Percentiles rank a stretch among this genome's conserved stretches.
Evolutionary conservation across 2,797 vertebrate species (phyloP).

Genomic region (Siniperca obscura): DNA sequence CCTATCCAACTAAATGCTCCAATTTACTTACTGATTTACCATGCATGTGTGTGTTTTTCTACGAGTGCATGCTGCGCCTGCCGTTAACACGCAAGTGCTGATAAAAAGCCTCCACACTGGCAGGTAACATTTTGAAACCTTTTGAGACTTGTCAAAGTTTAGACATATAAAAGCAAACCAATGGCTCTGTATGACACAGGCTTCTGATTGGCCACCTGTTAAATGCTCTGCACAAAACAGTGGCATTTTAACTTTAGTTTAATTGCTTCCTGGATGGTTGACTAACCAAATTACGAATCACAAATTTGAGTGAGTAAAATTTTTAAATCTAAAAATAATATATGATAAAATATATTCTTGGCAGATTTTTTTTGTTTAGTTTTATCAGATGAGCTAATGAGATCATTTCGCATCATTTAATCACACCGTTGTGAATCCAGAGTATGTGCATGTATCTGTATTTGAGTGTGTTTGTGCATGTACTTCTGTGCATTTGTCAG

Average conservation of each 20-base stretch:
- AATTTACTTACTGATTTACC: not conserved
- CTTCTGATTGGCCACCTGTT: conserved; percentile 23
- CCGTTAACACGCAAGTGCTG: not conserved
- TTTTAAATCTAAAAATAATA: not conserved
- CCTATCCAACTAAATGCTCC: conserved; percentile 38
- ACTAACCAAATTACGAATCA: not conserved
- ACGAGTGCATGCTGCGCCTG: no score
- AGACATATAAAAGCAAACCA: not conserved
- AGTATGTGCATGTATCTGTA: not conserved
- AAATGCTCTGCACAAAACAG: not conserved
- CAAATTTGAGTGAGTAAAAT: not conserved
- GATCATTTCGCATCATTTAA: not conserved
- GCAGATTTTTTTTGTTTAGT: not conserved
- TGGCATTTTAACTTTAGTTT: not conserved
- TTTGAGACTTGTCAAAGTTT: not conserved
- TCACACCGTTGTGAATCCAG: not conserved
- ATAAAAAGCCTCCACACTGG: not conserved
- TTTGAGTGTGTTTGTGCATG: not conserved
- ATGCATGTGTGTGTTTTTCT: not conserved
- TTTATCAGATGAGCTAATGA: not conserved
- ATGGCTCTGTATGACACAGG: not conserved
- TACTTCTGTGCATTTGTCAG: conserved; percentile 21
- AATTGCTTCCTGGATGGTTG: not conserved
- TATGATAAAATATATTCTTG: not conserved
- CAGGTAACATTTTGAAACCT: not conserved